These are phyloP conservation scores for Cyprinella venusta DNA, from an alignment of 2,797 vertebrate species.

Conservation along the genomic window DNA sequence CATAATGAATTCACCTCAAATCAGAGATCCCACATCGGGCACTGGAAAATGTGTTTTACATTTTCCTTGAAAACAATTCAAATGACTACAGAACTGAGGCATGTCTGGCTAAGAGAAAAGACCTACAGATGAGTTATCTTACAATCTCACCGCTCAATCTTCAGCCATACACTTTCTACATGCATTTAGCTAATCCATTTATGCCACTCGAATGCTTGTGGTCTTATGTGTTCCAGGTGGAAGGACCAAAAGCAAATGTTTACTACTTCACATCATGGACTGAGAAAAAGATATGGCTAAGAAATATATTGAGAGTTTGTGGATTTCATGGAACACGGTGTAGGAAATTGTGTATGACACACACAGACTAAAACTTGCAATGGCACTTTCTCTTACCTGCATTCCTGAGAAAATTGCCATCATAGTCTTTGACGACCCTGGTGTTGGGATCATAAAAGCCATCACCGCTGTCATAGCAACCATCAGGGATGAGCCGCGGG, in stretches of 20 bases:
- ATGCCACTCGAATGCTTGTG: constrained; percentile 47
- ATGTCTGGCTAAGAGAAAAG: constrained; percentile 65
- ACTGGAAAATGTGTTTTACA: constrained; percentile 76
- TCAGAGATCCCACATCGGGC: constrained; percentile 67
- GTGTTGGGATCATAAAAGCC: constrained; percentile 90
- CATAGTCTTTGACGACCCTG: constrained; percentile 82
- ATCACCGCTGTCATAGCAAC: constrained; percentile 90
- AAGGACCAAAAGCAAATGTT: constrained; percentile 26
- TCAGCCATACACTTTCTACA: constrained; percentile 58
- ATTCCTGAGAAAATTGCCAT: constrained; percentile 82
- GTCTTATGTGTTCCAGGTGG: constrained; percentile 51
- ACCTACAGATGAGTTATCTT: constrained; percentile 67
- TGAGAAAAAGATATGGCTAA: constrained; percentile 12
- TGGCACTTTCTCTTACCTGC: constrained; percentile 80
- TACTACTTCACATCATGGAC: constrained; percentile 34
- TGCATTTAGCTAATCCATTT: constrained; percentile 68
- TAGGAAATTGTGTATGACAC: constrained; percentile 31
- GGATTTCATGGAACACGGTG: constrained; percentile 31
- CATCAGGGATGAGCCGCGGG: constrained; percentile 80
- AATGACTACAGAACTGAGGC: constrained; percentile 64
- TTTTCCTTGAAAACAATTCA: constrained; percentile 74
- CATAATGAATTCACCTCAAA: constrained; percentile 74
- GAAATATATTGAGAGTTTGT: constrained; percentile 23
- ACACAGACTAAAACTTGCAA: constrained; percentile 1
- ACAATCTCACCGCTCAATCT: constrained; percentile 56